phyloP scores from a whole-genome alignment of 2,113 vertebrate species.

The Microcebus jonahi region DNA sequence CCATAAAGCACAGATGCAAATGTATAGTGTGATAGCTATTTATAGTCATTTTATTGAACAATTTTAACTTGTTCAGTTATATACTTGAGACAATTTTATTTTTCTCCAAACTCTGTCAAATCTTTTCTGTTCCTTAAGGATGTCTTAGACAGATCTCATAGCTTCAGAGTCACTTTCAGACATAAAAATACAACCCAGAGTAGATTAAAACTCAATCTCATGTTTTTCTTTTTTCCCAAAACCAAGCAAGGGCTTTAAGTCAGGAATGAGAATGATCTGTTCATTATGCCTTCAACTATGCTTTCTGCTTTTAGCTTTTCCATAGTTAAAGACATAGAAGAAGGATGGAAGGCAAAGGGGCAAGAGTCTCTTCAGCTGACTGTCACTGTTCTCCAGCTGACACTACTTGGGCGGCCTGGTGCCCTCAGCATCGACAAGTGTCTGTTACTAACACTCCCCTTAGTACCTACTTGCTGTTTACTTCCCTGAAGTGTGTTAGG shows the following conservation, averaged over 20 bases:
- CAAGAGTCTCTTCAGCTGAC: not conserved
- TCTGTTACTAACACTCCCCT: not conserved
- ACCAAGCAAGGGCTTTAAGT: not conserved
- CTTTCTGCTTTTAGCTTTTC: not conserved
- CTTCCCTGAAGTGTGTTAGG: not conserved
- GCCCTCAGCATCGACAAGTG: not conserved
- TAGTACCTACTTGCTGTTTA: not conserved
- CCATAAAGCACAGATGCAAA: slow-evolving; percentile 26
- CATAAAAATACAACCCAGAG: not conserved
- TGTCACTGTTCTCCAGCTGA: not conserved
- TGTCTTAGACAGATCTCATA: not conserved
- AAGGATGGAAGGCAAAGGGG: not conserved
- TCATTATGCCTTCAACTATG: not conserved
- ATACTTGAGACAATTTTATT: not conserved
- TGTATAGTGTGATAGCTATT: not conserved
- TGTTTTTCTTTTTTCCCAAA: not conserved
- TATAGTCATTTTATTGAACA: not conserved
- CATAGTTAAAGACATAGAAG: not conserved
- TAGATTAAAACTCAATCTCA: not conserved
- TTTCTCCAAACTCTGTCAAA: not conserved
- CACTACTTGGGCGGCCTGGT: not conserved
- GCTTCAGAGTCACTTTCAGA: not conserved
- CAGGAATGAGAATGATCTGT: accelerated
- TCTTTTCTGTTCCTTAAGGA: not conserved
- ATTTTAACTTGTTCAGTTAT: not conserved